These are phyloP conservation scores for Thaleichthys pacificus DNA, from an alignment of 2,797 vertebrate genomes.

Conservation along the genomic window DNA sequence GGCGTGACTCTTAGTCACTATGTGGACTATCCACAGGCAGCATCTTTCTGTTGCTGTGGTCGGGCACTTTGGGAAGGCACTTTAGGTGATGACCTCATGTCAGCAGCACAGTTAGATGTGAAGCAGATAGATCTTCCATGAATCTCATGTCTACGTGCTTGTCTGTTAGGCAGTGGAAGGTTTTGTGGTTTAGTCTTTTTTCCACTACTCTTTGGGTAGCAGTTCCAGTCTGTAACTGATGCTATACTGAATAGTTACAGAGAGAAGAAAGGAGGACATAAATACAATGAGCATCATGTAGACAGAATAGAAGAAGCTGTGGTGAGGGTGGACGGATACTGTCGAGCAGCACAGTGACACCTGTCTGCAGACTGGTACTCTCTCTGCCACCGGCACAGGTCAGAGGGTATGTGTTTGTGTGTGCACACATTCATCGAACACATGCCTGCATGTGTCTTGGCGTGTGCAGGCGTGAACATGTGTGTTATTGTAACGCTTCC, in stretches of 20 bases:
- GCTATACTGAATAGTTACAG: slow-evolving; percentile 19
- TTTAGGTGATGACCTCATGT: slow-evolving; percentile 52
- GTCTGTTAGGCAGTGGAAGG: slow-evolving; percentile 50
- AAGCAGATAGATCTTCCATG: slow-evolving; percentile 55
- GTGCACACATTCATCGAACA: slow-evolving; percentile 17
- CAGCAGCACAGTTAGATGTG: slow-evolving; percentile 10
- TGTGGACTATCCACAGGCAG: slow-evolving; percentile 25
- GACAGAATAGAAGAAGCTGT: too few relatives aligned
- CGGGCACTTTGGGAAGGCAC: not conserved
- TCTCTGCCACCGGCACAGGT: too few relatives aligned
- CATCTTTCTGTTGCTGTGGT: slow-evolving; percentile 11
- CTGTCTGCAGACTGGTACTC: too few relatives aligned
- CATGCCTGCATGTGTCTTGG: not conserved
- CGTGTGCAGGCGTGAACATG: not conserved
- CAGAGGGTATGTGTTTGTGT: slow-evolving; percentile 16
- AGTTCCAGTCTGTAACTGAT: slow-evolving; percentile 45
- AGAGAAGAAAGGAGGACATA: slow-evolving; percentile 27
- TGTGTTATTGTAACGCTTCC: not conserved
- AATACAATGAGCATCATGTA: not conserved
- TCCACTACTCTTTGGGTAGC: slow-evolving; percentile 58
- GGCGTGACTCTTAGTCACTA: slow-evolving; percentile 18
- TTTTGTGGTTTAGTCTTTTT: slow-evolving; percentile 52
- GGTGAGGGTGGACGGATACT: too few relatives aligned
- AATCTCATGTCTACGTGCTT: slow-evolving; percentile 28
- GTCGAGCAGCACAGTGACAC: too few relatives aligned